Base-by-base conservation (phyloP, 2,113 vertebrate species). In the Hiodon tergisus region DNA sequence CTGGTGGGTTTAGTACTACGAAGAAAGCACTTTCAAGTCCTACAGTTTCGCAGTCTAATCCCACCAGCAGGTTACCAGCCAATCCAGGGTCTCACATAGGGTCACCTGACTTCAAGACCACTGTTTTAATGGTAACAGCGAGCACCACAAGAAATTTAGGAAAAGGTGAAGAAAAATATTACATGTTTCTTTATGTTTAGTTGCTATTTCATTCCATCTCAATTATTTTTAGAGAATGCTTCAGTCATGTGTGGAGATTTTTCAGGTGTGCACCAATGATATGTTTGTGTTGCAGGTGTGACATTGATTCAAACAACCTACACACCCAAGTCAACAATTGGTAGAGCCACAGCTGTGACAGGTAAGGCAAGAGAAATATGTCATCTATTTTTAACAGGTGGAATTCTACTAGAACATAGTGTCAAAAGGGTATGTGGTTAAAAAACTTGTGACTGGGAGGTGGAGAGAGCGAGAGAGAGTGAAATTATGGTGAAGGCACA, bases 281-380 rank as follows among this genome's bases (percentile, higher is more conserved):
- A 3, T 31, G 48, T 4, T 67, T 61, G 11, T 77, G 73, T 71
- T 66, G 67, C 75, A 84, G 83, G 54, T 72, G 67, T 50, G 6
- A 10, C 61, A 51, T 59, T 14, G 17, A 68, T 10, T 10, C 60
- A 0, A 10, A 58, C 61, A 53, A 48, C 59, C 69, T 14, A 74
- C 51, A 53, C 11, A 8, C 52, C 5, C 57, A 69, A 52, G 46
- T 31, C 66, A 51, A 53, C 78, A 71, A 61, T 58, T 69, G 61
- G 60, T 70, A 60, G 59, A 46, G 14, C 14, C 11, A 50, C 61
- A 52, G 52, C 66, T 60, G 72, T 57, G 51, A 72, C 69, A 71
- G 78, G 73, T 75, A 75, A 57, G 65, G 67, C 31, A 50, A 55
- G 62, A 8, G 3, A 16, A 48, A 67, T 51, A 9, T 46, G 17